Evolutionary conservation across 35 echinoderm and acorn worm species (phyloP), one percentile per base, ranked within the genome.

Genomic region (Strongylocentrotus purpuratus): DNA sequence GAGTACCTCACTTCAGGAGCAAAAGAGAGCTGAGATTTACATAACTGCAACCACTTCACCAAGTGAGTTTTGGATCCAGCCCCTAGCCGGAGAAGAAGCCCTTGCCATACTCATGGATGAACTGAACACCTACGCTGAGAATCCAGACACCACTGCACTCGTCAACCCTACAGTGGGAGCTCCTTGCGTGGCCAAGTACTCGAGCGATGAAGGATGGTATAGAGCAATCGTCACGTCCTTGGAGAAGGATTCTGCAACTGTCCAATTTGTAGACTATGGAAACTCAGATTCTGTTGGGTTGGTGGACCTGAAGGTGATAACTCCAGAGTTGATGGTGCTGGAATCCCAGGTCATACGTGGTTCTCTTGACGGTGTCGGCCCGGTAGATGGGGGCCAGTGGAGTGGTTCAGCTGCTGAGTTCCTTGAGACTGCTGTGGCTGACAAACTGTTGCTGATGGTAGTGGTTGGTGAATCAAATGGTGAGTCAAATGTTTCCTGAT

Each of bases 251-350:
- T 33, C 87, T 14, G 48, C 31, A 9, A 94, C 78, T 14, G 96
- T 97, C 32, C 90, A 86, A 31, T 98, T 98, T 94, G 96, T 98
- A 25, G 97, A 98, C 35, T 98, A 98, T 92, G 97, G 97, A 31
- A 97, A 98, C 96, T 94, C 92, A 88, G 96, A 98, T 89, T 89
- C 61, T 31, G 95, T 98, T 32, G 86, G 96, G 7, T 41, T 86
- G n/a, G 47, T n/a, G 33, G 41, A 95, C 20, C 46, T 98, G 88
- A 98, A 96, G 33, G 71, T 94, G 33, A 96, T 96, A 47, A 89
- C 88, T 13, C 46, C 71, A 0, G 52, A 89, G 31, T 94, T 96
- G 46, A 45, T 96, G 71, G 48, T 50, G 86, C 47, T 94, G 20
- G 92, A 94, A 32, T 46, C 86, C 12, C 96, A 96, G 58, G 92